Conservation (phyloP, 2,888 invertebrate genomes). For the Mimumesa dahlbomi region DNA sequence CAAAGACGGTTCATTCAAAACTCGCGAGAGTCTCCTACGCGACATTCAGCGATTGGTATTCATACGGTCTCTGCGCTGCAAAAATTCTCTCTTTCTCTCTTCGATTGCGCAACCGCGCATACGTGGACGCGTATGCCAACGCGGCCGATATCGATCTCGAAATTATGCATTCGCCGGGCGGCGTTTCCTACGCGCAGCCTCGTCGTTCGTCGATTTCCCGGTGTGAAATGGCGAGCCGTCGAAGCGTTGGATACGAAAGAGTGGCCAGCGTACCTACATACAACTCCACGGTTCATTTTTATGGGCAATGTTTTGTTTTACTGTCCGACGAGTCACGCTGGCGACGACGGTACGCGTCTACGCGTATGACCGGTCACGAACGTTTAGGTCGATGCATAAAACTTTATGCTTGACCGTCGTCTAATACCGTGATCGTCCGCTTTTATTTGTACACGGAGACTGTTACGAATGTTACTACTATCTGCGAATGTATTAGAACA, state of each 20-base stretch:
- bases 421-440: not conserved
- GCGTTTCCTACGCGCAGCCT: constrained; percentile 35
- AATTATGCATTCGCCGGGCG: constrained; percentile 44
- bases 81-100: constrained; percentile 1
- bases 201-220: constrained; percentile 12
- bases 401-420: constrained; percentile 11
- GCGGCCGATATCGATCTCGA: constrained; percentile 51
- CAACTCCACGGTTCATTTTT: constrained; percentile 36
- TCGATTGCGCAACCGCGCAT: constrained; percentile 40
- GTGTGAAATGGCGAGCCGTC: constrained; percentile 31
- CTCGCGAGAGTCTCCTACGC: constrained; percentile 32
- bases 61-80: constrained; percentile 19
- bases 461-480: not conserved
- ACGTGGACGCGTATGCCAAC: constrained; percentile 38
- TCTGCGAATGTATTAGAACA: constrained; percentile 1
- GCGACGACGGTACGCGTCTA: constrained; percentile 4
- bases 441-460: not conserved
- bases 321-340: constrained; percentile 26
- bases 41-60: constrained; percentile 26
- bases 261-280: not conserved
- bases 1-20: constrained; percentile 46
- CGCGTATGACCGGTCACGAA: too few species aligned
- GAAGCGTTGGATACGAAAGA: constrained; percentile 1
- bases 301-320: constrained; percentile 53
- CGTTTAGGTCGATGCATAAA: not conserved